Evolutionary conservation across 2,797 vertebrate species (phyloP).

Genomic region (Eremophila alpestris): DNA sequence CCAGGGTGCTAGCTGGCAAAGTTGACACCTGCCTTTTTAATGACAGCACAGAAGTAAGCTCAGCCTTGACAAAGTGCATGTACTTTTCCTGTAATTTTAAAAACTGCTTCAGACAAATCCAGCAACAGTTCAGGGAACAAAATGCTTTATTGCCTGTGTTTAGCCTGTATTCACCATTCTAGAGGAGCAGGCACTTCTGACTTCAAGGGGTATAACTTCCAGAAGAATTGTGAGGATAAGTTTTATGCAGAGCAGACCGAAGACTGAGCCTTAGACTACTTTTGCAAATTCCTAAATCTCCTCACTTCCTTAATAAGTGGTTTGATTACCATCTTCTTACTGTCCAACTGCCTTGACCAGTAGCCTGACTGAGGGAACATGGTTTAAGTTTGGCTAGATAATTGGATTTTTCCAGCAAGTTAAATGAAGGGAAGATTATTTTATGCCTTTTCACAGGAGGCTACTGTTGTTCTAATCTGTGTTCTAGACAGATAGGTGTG

Average conservation of each 20-base stretch:
- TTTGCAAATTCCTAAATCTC: not conserved
- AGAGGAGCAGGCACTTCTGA: not conserved
- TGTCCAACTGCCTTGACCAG: too few species aligned
- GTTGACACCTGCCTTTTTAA: not conserved
- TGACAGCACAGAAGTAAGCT: not conserved
- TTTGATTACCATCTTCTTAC: not conserved
- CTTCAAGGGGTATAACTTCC: not conserved
- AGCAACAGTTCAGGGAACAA: not conserved
- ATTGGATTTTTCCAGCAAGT: not conserved
- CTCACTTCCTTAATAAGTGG: not conserved
- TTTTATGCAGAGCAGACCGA: not conserved
- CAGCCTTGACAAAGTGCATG: not conserved
- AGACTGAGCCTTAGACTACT: not conserved
- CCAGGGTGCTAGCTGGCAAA: not conserved
- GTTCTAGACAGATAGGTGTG: not conserved
- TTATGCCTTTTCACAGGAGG: not conserved
- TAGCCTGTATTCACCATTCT: not conserved
- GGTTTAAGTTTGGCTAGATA: not conserved
- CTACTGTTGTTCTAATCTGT: not conserved
- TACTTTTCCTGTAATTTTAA: not conserved
- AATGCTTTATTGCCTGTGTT: not conserved
- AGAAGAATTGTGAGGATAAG: not conserved
- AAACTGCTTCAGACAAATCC: not conserved
- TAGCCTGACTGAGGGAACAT: not conserved
- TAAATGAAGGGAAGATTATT: not conserved